Conservation (phyloP, 2,113 vertebrate genomes). For the Rattus rattus region DNA sequence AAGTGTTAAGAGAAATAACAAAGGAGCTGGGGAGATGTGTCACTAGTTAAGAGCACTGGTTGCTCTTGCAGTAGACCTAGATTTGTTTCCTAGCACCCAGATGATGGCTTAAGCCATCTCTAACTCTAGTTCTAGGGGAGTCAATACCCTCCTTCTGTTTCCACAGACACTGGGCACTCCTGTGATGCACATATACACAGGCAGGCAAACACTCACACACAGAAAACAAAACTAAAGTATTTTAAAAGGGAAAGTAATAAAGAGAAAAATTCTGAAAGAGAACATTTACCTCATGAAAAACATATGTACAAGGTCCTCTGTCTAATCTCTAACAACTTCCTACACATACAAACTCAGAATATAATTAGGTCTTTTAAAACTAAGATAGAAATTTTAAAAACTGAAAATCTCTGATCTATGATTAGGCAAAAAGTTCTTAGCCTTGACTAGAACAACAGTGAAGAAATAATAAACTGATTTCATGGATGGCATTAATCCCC, state of each 20-base stretch:
- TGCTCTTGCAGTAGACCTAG: neutral
- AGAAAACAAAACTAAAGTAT: neutral
- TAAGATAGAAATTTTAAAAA: neutral
- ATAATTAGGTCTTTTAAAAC: neutral
- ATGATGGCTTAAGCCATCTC: neutral
- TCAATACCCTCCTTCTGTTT: neutral
- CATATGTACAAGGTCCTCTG: neutral
- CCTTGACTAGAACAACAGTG: neutral
- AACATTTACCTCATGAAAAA: neutral
- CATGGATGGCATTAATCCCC: neutral
- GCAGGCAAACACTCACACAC: neutral
- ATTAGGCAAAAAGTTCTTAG: neutral
- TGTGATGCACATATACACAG: neutral
- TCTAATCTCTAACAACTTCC: neutral
- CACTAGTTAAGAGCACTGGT: neutral
- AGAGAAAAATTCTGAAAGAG: neutral
- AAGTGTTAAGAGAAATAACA: neutral
- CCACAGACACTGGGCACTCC: neutral
- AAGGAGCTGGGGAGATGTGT: neutral
- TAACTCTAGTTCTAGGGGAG: neutral
- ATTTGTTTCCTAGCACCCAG: neutral
- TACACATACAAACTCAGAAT: neutral
- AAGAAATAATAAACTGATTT: neutral
- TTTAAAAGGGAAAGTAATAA: neutral
- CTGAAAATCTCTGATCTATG: neutral